These are phyloP conservation scores for Zaprionus ornatus DNA, from an alignment of 1,140 invertebrate genomes.

Conservation along the genomic window DNA sequence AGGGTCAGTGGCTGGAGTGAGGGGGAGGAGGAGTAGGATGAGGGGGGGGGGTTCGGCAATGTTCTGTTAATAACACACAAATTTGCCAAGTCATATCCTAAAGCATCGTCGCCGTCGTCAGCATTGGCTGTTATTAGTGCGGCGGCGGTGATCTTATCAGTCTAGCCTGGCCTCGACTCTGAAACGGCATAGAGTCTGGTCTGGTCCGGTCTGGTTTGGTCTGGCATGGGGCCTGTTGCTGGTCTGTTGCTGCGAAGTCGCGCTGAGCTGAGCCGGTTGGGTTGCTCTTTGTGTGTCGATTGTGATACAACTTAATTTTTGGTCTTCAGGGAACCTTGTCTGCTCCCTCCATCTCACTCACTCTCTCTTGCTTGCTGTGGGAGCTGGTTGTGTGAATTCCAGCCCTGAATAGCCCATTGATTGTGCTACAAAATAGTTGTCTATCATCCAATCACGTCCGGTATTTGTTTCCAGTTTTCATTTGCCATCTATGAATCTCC, in stretches of 20 bases:
- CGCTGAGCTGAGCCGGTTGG: conserved; percentile 16
- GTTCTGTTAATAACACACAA: conserved; percentile 68
- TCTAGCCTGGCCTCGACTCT: conserved; percentile 20
- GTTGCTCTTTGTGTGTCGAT: conserved; percentile 26
- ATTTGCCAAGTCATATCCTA: conserved; percentile 82
- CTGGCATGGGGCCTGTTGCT: background rate
- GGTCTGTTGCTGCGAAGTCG: conserved; percentile 11
- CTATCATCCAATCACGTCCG: conserved; percentile 81
- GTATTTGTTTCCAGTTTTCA: conserved; percentile 60
- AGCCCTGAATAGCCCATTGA: conserved; percentile 71
- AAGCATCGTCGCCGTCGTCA: conserved; percentile 70
- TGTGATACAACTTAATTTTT: conserved; percentile 70
- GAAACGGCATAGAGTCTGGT: conserved; percentile 5
- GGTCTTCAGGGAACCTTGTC: background rate
- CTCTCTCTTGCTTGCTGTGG: conserved; percentile 27
- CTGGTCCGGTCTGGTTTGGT: background rate
- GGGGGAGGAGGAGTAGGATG: background rate
- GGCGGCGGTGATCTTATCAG: conserved; percentile 67
- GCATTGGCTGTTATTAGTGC: conserved; percentile 78
- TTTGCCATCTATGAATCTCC: background rate
- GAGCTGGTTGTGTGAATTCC: conserved; percentile 55
- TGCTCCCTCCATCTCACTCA: conserved; percentile 2
- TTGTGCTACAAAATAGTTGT: conserved; percentile 68
- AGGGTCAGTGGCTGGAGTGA: background rate
- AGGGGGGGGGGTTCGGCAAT: conserved; percentile 20